These are phyloP conservation scores for Theocolax elegans DNA, from an alignment of 1,140 invertebrate genomes.

Conservation along the genomic window DNA sequence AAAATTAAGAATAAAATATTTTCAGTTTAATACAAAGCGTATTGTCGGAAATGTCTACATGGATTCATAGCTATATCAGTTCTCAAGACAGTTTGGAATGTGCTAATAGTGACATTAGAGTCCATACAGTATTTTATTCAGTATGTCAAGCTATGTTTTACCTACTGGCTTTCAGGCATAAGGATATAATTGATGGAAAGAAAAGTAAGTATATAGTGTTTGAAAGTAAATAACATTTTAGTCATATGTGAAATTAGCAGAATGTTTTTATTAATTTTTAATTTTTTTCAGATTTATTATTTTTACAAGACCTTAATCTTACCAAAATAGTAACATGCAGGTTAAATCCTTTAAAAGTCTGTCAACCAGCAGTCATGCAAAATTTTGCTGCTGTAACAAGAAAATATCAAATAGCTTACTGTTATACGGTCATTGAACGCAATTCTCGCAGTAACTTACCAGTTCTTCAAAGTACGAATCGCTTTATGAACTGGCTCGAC, in stretches of 20 bases:
- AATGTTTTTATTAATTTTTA: conserved; percentile 32
- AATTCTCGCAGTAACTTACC: conserved; percentile 79
- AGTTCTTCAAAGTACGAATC: conserved; percentile 63
- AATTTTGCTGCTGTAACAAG: conserved; percentile 87
- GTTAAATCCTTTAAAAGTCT: conserved; percentile 87
- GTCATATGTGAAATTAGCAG: conserved; percentile 22
- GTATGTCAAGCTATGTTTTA: conserved; percentile 93
- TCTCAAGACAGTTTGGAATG: conserved; percentile 68
- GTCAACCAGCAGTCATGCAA: conserved; percentile 79
- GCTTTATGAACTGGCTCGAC: conserved; percentile 69
- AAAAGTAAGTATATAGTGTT: conserved; percentile 72
- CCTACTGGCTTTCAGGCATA: conserved; percentile 86
- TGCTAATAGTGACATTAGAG: conserved; percentile 69
- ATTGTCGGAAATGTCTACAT: conserved; percentile 74
- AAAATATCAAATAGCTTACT: conserved; percentile 92
- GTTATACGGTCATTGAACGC: conserved; percentile 88
- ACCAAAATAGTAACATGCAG: conserved; percentile 83
- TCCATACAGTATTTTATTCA: conserved; percentile 88
- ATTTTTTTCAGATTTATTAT: conserved; percentile 77
- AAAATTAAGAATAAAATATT: conserved; percentile 32
- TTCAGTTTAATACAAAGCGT: conserved; percentile 74
- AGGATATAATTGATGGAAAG: conserved; percentile 80
- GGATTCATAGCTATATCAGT: conserved; percentile 82
- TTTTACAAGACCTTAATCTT: conserved; percentile 84
- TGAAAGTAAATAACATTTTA: conserved; percentile 34